A percentile compares a stretch with the other conserved stretches of the same genome.
phyloP scores from a whole-genome alignment of 1,140 invertebrate species.

The Ceratina australensis region DNA sequence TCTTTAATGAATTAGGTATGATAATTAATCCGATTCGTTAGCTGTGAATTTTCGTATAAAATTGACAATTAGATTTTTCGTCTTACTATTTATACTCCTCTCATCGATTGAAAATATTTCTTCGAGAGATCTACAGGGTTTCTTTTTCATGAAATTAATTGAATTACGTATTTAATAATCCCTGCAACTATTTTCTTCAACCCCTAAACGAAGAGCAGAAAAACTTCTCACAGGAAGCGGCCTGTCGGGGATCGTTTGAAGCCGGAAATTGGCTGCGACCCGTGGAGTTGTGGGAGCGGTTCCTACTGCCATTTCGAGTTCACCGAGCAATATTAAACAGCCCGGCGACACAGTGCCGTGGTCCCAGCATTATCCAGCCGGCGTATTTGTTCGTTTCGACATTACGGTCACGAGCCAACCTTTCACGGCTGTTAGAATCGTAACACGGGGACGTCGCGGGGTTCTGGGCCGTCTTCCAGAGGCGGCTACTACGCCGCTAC shows the following conservation, averaged over 20 bases:
- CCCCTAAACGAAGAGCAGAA: no score
- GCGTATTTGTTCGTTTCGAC: constrained; percentile 38
- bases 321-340: constrained; percentile 32
- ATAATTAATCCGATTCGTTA: no score
- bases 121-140: no score
- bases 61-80: no score
- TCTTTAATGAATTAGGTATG: no score
- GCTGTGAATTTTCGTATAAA: no score
- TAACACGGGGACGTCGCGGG: constrained; percentile 39
- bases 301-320: constrained; percentile 28
- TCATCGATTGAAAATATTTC: no score
- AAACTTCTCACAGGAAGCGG: background rate
- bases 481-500: constrained; percentile 1
- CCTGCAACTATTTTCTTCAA: no score
- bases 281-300: constrained; percentile 21
- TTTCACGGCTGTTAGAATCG: constrained; percentile 62
- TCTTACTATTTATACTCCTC: no score
- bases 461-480: constrained; percentile 37
- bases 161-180: no score
- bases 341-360: constrained; percentile 10
- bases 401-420: constrained; percentile 62
- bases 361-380: constrained; percentile 15
- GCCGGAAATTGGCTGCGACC: constrained; percentile 30
- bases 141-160: no score
- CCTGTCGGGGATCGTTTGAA: no score